Evolutionary conservation across 1,140 invertebrate genomes (phyloP), one percentile per base, ranked within the genome.

Genomic region (Ips nitidus): DNA sequence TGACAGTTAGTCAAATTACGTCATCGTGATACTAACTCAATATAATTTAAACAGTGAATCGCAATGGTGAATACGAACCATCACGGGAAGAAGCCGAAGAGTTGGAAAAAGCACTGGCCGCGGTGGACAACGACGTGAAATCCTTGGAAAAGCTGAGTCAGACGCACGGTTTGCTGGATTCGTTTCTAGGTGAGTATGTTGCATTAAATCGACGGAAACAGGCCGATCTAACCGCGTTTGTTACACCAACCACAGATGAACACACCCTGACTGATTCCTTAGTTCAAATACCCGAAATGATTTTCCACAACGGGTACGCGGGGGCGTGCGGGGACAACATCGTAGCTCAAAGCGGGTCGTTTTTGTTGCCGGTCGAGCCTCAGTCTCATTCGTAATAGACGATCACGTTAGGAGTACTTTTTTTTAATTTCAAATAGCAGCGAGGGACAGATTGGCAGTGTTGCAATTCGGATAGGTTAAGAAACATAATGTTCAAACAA

Each of bases 11-110:
- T 22, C 22, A 22, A 22, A 22, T 22, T 22, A 22, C 22, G 22
- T 22, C 22, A 22, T 22, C 22, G 22, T 22, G 22, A 22, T 0
- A 22, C 22, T 22, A 22, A 22, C 22, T 22, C 36, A 55, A 55
- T 55, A 2, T 22, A 69, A 7, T 70, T 41, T 63, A 81, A 81
- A 1, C 74, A 89, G 89, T 89, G 80, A 89, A 90, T 77, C 88
- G 88, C 75, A 89, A 89, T 67, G 87, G 88, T 3, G 87, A 88
- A 72, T 89, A 88, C 77, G 86, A 88, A 76, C 87, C 89, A 1
- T 85, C 89, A 41, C 87, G 90, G 74, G 91, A 91, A 76, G 92
- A 94, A 78, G 90, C 90, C 43, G 92, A 93, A 73, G 92, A 94
- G 78, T 80, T 94, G 73, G 91, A 93, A 79, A 86, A 92, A 56